Evolutionary conservation across 2,797 vertebrate species (phyloP).

Genomic region (Muscicapa striata): DNA sequence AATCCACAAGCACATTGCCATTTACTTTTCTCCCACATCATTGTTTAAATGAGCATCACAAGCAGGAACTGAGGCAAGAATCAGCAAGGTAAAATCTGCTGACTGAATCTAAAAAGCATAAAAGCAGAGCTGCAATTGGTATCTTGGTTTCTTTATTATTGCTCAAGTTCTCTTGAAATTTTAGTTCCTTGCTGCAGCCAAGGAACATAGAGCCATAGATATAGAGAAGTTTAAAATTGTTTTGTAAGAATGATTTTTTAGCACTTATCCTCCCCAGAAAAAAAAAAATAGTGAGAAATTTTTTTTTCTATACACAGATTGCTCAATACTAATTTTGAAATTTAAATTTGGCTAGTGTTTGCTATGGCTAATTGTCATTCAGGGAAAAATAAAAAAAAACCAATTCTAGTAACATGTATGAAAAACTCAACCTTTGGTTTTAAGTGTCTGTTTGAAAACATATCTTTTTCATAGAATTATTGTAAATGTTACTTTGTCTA

Average conservation of each 20-base stretch:
- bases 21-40: neutral
- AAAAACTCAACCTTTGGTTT: neutral
- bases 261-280: neutral
- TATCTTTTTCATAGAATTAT: neutral
- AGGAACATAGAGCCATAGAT: fast-evolving
- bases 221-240: neutral
- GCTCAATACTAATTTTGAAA: neutral
- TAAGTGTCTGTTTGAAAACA: neutral
- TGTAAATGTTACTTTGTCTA: neutral
- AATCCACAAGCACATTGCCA: neutral
- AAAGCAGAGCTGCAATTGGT: neutral
- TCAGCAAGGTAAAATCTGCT: neutral
- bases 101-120: neutral
- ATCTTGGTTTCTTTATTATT: neutral
- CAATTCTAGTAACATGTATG: fast-evolving
- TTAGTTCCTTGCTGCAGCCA: neutral
- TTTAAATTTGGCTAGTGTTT: neutral
- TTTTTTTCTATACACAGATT: neutral
- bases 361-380: fast-evolving
- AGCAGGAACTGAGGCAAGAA: neutral
- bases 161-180: neutral
- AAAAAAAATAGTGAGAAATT: fast-evolving
- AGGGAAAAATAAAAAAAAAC: neutral
- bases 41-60: neutral
- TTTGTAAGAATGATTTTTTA: neutral